phyloP scores from a whole-genome alignment of 2,888 invertebrate species.

The Spodoptera picta region DNA sequence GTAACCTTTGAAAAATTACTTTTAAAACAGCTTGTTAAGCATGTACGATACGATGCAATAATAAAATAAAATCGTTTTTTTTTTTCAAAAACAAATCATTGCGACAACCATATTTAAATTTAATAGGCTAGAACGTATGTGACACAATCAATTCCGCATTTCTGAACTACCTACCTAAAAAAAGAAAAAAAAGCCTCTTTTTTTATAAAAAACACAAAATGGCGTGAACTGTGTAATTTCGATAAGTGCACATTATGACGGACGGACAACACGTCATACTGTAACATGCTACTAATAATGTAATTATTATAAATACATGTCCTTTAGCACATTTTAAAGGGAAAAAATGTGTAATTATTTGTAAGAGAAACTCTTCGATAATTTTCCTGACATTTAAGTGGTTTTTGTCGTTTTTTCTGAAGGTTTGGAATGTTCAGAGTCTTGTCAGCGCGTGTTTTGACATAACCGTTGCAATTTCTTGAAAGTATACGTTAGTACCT shows the following conservation, averaged over 20 bases:
- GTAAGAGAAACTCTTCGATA: constrained; percentile 8
- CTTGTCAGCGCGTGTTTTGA: constrained; percentile 1
- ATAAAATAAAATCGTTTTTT: too few relatives aligned
- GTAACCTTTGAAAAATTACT: too few relatives aligned
- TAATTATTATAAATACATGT: constrained; percentile 43
- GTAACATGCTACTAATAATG: constrained; percentile 28
- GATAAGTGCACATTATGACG: constrained; percentile 5
- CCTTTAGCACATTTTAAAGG: constrained; percentile 18
- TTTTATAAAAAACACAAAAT: too few relatives aligned
- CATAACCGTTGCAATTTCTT: background rate
- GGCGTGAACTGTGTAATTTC: constrained; percentile 6
- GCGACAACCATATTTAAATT: too few relatives aligned
- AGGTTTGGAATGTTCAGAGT: constrained; percentile 2
- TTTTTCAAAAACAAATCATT: too few relatives aligned
- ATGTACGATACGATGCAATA: too few relatives aligned
- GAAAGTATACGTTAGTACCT: too few relatives aligned
- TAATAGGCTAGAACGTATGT: too few relatives aligned
- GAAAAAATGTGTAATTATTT: constrained; percentile 26
- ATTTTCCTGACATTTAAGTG: constrained; percentile 24
- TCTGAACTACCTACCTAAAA: too few relatives aligned
- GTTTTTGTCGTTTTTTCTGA: background rate
- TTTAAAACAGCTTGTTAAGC: too few relatives aligned
- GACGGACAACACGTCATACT: constrained; percentile 2
- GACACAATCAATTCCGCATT: too few relatives aligned
- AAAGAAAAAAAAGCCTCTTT: too few relatives aligned